Evolutionary conservation across 2,888 invertebrate genomes (phyloP).

Genomic region (Hydropsyche betteni): DNA sequence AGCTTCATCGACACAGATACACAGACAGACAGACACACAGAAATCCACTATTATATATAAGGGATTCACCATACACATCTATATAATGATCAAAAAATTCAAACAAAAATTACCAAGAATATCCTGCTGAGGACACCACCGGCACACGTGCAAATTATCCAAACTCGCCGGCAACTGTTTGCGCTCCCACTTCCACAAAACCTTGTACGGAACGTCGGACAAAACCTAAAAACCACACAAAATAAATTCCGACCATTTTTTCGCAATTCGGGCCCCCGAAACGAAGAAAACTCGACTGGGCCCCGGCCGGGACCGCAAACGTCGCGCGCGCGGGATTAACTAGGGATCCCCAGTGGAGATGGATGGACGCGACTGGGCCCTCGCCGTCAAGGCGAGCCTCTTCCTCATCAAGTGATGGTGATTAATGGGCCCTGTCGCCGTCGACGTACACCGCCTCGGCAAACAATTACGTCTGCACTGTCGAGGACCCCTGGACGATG

Average conservation of each 20-base stretch:
- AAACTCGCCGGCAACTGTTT: constrained; percentile 52
- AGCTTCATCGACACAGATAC: too few relatives aligned
- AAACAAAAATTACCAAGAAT: constrained; percentile 54
- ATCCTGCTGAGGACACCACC: constrained; percentile 58
- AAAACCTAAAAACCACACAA: constrained; percentile 51
- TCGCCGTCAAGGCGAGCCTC: neutral
- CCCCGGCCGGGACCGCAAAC: neutral
- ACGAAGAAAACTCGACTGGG: neutral
- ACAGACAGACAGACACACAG: too few relatives aligned
- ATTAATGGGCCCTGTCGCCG: constrained; percentile 11
- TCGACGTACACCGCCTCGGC: constrained; percentile 8
- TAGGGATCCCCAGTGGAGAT: constrained; percentile 21
- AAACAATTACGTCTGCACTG: neutral
- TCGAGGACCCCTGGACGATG: too few relatives aligned
- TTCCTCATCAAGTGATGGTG: constrained; percentile 18
- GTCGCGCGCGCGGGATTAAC: constrained; percentile 8
- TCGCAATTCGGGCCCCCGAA: neutral
- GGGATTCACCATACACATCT: too few relatives aligned
- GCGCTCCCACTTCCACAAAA: constrained; percentile 56
- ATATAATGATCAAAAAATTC: neutral
- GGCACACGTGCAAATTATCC: constrained; percentile 53
- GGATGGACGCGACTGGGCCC: neutral
- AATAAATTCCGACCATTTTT: neutral
- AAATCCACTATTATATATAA: too few relatives aligned
- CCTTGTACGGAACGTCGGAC: constrained; percentile 53